Evolutionary conservation across 2,113 vertebrate species (phyloP).

Genomic region (Microtus richardsoni): DNA sequence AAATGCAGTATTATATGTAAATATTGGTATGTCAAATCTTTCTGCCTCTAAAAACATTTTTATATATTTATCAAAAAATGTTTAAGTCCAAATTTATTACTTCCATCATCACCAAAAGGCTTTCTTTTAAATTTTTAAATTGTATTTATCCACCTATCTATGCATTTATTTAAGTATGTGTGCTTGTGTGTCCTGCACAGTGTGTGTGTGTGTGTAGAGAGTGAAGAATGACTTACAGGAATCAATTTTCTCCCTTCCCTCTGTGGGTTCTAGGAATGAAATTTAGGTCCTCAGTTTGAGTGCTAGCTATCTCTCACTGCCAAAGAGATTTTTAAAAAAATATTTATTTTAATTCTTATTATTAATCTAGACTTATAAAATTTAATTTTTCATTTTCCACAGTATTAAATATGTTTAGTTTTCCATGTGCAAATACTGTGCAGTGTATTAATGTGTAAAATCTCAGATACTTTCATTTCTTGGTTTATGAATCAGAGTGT

Average conservation of each 20-base stretch:
- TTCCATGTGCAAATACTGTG: background rate
- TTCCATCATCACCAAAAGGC: background rate
- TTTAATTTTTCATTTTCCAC: background rate
- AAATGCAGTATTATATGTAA: background rate
- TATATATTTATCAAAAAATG: background rate
- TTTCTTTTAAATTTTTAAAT: background rate
- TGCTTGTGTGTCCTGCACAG: background rate
- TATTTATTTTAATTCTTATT: background rate
- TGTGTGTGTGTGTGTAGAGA: background rate
- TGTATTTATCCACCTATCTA: background rate
- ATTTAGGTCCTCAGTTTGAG: background rate
- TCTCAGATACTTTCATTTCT: background rate
- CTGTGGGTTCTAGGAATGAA: background rate
- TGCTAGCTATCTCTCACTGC: background rate
- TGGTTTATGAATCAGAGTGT: background rate
- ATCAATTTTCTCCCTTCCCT: background rate
- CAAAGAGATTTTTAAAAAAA: background rate
- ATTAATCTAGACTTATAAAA: background rate
- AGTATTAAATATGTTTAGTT: background rate
- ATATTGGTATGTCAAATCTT: too few species aligned
- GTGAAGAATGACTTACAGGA: background rate
- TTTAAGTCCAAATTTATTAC: background rate
- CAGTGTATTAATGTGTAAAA: background rate
- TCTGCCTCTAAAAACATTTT: background rate
- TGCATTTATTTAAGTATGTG: background rate